phyloP scores from a whole-genome alignment of 2,888 invertebrate species.

The Eretmocerus hayati region DNA sequence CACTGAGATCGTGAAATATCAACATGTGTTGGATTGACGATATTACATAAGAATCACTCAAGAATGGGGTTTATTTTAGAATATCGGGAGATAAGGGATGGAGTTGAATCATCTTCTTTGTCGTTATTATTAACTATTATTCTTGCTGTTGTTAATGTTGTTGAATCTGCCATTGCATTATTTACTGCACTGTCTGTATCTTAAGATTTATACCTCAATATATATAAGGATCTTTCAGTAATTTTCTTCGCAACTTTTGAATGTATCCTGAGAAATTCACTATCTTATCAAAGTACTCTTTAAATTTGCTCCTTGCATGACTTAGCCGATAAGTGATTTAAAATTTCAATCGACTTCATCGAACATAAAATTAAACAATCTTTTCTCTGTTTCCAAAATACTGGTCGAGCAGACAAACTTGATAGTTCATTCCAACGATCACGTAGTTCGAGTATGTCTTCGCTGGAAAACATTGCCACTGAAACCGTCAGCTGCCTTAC shows the following conservation, averaged over 20 bases:
- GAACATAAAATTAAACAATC: constrained; percentile 19
- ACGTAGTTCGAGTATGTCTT: constrained; percentile 95
- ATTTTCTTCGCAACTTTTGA: too few species aligned
- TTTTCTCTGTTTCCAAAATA: constrained; percentile 40
- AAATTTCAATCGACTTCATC: too few species aligned
- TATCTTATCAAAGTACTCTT: too few species aligned
- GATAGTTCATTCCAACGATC: constrained; percentile 95
- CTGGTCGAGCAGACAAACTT: constrained; percentile 87
- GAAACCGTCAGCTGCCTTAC: constrained; percentile 94
- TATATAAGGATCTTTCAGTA: too few species aligned
- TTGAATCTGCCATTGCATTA: constrained; percentile 28
- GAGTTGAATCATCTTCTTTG: too few species aligned
- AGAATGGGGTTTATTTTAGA: too few species aligned
- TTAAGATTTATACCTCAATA: constrained; percentile 21
- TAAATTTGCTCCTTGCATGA: constrained; percentile 30
- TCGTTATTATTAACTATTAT: too few species aligned
- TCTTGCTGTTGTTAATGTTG: constrained; percentile 28
- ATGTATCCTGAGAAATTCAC: too few species aligned
- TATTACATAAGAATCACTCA: too few species aligned
- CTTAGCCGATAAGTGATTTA: constrained; percentile 37
- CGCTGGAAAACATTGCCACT: constrained; percentile 91
- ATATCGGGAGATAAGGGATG: too few species aligned
- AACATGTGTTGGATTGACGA: too few species aligned
- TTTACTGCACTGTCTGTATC: constrained; percentile 17
- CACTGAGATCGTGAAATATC: too few species aligned